Percentiles rank a stretch among this genome's conserved stretches.
These are phyloP conservation scores for Heliconius erato DNA, from an alignment of 2,888 invertebrate genomes.

Conservation along the genomic window DNA sequence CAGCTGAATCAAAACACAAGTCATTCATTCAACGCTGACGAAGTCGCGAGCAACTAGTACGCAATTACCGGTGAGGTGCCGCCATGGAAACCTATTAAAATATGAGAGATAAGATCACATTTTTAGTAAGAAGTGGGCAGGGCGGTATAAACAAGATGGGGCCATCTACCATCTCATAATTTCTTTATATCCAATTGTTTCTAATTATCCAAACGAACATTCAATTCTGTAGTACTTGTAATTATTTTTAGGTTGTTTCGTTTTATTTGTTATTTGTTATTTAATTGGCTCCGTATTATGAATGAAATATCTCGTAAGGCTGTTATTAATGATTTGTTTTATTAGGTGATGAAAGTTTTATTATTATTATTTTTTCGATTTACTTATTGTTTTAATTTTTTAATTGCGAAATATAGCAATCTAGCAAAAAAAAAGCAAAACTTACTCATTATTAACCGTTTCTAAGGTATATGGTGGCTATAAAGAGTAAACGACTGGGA, in stretches of 20 bases:
- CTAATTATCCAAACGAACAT: conserved; percentile 82
- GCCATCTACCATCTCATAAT: conserved; percentile 68
- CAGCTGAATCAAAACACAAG: conserved; percentile 21
- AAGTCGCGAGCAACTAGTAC: conserved; percentile 54
- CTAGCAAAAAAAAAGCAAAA: conserved; percentile 25
- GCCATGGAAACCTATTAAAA: conserved; percentile 85
- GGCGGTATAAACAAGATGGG: conserved; percentile 58
- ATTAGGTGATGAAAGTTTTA: conserved; percentile 50
- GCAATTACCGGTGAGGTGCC: conserved; percentile 82
- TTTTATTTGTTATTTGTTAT: conserved; percentile 80
- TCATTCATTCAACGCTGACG: conserved; percentile 24
- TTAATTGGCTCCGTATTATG: conserved; percentile 80
- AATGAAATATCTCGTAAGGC: conserved; percentile 61
- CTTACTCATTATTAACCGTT: conserved; percentile 43
- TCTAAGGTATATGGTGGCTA: conserved; percentile 60
- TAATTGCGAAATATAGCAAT: conserved; percentile 31
- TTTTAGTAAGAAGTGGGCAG: conserved; percentile 82
- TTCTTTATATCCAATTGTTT: conserved; percentile 82
- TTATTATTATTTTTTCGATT: conserved; percentile 17
- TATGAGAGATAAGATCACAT: conserved; percentile 83
- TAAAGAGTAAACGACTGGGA: conserved; percentile 75
- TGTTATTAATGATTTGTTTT: conserved; percentile 52
- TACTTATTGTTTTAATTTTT: conserved; percentile 28
- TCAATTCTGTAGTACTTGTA: conserved; percentile 81
- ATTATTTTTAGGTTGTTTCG: conserved; percentile 73